Conservation (phyloP, 2,797 vertebrate genomes). For the Setipinna tenuifilis region DNA sequence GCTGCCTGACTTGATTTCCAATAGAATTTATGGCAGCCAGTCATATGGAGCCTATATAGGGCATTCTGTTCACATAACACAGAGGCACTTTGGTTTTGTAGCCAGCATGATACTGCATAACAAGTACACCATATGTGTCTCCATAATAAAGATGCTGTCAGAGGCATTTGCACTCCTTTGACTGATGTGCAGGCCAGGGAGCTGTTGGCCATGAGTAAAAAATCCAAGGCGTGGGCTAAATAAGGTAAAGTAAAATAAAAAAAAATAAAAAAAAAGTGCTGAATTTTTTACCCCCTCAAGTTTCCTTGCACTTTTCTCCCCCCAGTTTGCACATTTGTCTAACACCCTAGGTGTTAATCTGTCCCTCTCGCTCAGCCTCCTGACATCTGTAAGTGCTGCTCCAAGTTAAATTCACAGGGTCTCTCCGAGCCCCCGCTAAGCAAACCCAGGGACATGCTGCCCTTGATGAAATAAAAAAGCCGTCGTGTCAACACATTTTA, state of each 20-base stretch:
- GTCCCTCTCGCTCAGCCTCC: background rate
- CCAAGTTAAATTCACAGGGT: background rate
- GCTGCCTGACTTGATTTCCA: background rate
- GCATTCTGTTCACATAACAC: too few species aligned
- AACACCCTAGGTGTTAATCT: background rate
- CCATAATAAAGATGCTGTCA: background rate
- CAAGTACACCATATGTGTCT: background rate
- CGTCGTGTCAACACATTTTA: background rate
- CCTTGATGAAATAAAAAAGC: background rate
- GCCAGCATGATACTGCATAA: background rate
- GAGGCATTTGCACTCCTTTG: background rate
- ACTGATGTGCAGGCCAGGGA: background rate
- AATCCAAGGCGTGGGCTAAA: background rate
- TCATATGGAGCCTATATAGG: background rate
- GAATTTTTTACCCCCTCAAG: background rate
- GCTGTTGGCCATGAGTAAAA: background rate
- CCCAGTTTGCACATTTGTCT: constrained; percentile 41
- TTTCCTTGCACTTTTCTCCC: constrained; percentile 48
- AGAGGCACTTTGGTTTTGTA: too few species aligned
- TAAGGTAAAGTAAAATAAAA: background rate
- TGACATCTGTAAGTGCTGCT: background rate
- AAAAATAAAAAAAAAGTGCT: background rate
- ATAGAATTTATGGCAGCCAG: background rate
- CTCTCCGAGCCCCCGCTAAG: background rate
- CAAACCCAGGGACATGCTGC: background rate